These are phyloP conservation scores for Beaufortia kweichowensis DNA, from an alignment of 2,113 vertebrate genomes.

Conservation along the genomic window DNA sequence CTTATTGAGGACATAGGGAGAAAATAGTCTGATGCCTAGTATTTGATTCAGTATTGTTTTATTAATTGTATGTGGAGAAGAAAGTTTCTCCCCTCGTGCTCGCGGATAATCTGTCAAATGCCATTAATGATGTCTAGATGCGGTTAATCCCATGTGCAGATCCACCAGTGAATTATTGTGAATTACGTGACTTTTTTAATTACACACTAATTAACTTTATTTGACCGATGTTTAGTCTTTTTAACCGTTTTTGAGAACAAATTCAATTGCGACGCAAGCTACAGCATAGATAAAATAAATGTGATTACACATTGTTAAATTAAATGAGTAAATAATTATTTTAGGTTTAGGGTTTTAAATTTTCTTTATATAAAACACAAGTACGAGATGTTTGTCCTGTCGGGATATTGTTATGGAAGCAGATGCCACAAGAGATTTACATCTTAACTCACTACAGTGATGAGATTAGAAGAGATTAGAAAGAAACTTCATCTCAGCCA, in stretches of 20 bases:
- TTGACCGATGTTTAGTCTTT: too few relatives aligned
- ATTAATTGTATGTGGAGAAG: not conserved
- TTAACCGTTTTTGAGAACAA: too few relatives aligned
- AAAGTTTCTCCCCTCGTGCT: not conserved
- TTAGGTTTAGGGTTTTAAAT: too few relatives aligned
- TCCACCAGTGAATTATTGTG: too few relatives aligned
- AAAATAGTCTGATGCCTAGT: not conserved
- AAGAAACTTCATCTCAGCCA: constrained; percentile 26
- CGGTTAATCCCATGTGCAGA: too few relatives aligned
- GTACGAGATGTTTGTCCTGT: constrained; percentile 17
- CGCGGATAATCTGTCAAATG: constrained; percentile 51
- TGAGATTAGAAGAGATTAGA: constrained; percentile 61
- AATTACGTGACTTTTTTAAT: too few relatives aligned
- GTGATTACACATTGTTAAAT: too few relatives aligned
- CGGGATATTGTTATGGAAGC: constrained; percentile 45
- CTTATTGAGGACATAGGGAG: not conserved
- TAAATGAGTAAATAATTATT: too few relatives aligned
- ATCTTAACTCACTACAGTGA: constrained; percentile 52
- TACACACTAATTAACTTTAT: too few relatives aligned
- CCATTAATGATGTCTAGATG: not conserved
- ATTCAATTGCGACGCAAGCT: too few relatives aligned
- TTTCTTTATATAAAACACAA: not conserved
- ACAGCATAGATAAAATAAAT: too few relatives aligned
- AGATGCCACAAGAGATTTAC: constrained; percentile 57
- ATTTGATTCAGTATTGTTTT: not conserved